phyloP scores from a whole-genome alignment of 2,888 invertebrate genomes.

The Bursaphelenchus okinawaensis region DNA sequence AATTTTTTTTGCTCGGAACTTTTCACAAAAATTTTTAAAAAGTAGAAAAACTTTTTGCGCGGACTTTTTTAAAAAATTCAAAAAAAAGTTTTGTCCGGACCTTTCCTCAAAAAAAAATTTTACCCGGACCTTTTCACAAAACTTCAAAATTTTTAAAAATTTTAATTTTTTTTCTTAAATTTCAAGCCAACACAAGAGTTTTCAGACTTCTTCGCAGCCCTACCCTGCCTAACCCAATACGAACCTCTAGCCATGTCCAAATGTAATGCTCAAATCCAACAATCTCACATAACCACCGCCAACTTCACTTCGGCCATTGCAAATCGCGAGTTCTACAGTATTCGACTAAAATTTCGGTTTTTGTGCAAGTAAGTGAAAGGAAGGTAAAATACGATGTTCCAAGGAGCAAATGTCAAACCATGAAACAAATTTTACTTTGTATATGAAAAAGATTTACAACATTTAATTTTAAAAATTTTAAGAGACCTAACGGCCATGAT shows the following conservation, averaged over 20 bases:
- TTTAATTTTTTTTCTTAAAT: background rate
- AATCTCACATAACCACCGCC: conserved; percentile 36
- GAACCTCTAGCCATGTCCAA: conserved; percentile 34
- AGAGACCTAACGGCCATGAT: conserved; percentile 32
- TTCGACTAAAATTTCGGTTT: conserved; percentile 23
- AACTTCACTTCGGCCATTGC: conserved; percentile 37
- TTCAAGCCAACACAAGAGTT: background rate
- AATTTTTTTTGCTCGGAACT: background rate
- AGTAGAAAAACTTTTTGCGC: background rate
- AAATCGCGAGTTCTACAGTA: conserved; percentile 33
- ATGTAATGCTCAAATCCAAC: conserved; percentile 31
- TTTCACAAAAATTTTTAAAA: background rate
- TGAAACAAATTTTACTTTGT: too few species aligned
- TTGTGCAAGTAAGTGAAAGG: conserved; percentile 31
- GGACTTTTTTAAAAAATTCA: background rate
- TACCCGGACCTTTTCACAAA: background rate
- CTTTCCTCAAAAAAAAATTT: background rate
- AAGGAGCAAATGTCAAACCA: too few species aligned
- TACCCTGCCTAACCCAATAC: conserved; percentile 24
- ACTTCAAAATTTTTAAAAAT: conserved; percentile 3
- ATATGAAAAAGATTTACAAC: background rate
- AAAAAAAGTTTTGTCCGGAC: background rate
- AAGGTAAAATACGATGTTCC: background rate
- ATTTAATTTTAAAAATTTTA: conserved; percentile 9
- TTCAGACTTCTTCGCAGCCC: conserved; percentile 32